Evolutionary conservation across 2,797 vertebrate genomes (phyloP), one percentile per base, ranked within the genome.

Genomic region (Pelodytes ibericus): DNA sequence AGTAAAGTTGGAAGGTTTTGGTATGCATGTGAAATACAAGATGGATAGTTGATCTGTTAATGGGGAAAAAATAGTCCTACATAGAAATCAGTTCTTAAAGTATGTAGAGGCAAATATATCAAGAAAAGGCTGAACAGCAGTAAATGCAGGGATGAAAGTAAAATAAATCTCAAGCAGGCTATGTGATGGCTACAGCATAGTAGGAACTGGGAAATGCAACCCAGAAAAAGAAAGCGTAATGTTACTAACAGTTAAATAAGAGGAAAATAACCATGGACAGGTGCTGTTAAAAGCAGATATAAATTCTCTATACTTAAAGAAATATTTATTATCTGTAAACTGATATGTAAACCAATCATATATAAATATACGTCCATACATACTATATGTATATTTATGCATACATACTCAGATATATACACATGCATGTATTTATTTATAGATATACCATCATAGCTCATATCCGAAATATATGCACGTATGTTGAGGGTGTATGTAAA

Each of bases 1-100:
- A 79, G 77, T 69, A 79, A 79, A 79, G 71, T 79, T 79, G 77
- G 58, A 56, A 57, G 71, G 71, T 69, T 79, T 63, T 68, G 77
- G 77, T 62, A 79, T 79, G 77, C 77, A 61, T 79, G 77, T 79
- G 77, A 79, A 73, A 79, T 58, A 29, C 57, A 71, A 79, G 77
- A 73, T 8, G 49, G 77, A 63, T 41, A 79, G 71, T 41, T 53
- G 64, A 79, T 79, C 77, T 79, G 71, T 57, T 73, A 79, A 79
- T 73, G 71, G 64, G 72, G 41, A 75, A 75, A 75, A 79, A 78
- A 78, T 33, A 56, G 20, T 24, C n/a, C 24, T 33, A 53, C 53
- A 27, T 65, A 65, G 58, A 72, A 78, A 71, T 22, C 62, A 44
- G 64, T 25, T 13, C 44, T 53, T 29, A 20, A 44, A 59, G 36